A percentile compares a stretch with the other conserved stretches of the same genome.
phyloP scores from a whole-genome alignment of 2,113 vertebrate genomes.

The Xyrauchen texanus region DNA sequence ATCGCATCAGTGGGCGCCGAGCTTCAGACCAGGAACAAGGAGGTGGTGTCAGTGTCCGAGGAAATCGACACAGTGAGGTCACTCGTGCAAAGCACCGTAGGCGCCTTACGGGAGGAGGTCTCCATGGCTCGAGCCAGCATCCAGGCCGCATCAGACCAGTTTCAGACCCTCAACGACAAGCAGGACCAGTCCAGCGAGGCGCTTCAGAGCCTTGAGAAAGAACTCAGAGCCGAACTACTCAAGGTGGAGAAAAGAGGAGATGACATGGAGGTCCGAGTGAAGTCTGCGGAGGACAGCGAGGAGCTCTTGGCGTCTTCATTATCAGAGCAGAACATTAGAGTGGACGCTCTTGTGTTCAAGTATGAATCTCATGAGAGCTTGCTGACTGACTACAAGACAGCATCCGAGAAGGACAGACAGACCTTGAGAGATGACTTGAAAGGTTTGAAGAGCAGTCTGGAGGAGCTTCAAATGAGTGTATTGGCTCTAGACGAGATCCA shows the following conservation, averaged over 20 bases:
- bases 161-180: slow-evolving; percentile 69
- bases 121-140: slow-evolving; percentile 69
- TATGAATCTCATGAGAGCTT: slow-evolving; percentile 70
- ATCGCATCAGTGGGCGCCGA: slow-evolving; percentile 82
- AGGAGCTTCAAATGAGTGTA: slow-evolving; percentile 70
- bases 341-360: slow-evolving; percentile 74
- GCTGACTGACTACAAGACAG: slow-evolving; percentile 65
- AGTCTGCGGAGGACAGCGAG: slow-evolving; percentile 72
- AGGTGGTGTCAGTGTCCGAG: slow-evolving; percentile 83
- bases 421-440: slow-evolving; percentile 59
- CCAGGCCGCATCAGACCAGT: slow-evolving; percentile 68
- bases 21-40: slow-evolving; percentile 87
- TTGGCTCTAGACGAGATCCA: slow-evolving; percentile 66
- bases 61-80: slow-evolving; percentile 83
- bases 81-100: slow-evolving; percentile 73
- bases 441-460: slow-evolving; percentile 56
- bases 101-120: slow-evolving; percentile 77
- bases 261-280: slow-evolving; percentile 75
- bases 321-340: slow-evolving; percentile 64
- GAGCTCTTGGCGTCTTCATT: slow-evolving; percentile 58
- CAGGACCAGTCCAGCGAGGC: slow-evolving; percentile 63
- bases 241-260: slow-evolving; percentile 67
- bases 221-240: slow-evolving; percentile 57
- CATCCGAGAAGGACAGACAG: slow-evolving; percentile 49
- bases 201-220: slow-evolving; percentile 63